phyloP scores from a whole-genome alignment of 2,113 vertebrate genomes.

The Malaclemys terrapin region DNA sequence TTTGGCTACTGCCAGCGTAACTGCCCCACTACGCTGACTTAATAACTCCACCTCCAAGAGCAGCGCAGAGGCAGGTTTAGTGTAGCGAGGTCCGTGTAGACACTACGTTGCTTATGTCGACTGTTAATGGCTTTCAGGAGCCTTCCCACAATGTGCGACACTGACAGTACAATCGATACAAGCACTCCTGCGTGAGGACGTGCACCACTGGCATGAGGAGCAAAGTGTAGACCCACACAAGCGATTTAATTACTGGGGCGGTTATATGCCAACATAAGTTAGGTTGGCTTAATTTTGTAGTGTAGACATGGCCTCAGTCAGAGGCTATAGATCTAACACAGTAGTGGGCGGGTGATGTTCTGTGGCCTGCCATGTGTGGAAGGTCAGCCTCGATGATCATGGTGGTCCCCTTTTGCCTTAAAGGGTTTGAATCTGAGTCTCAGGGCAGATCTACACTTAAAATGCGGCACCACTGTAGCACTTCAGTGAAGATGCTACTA shows the following conservation, averaged over 20 bases:
- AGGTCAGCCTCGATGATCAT: neutral
- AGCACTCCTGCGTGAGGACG: neutral
- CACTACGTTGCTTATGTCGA: neutral
- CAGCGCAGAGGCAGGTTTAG: neutral
- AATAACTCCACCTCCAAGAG: neutral
- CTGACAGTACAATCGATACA: neutral
- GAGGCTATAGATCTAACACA: neutral
- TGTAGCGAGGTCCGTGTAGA: neutral
- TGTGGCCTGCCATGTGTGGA: neutral
- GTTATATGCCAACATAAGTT: neutral
- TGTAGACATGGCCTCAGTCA: neutral
- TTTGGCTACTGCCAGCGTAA: neutral
- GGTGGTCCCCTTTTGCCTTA: neutral
- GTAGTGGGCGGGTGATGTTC: neutral
- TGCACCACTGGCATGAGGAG: neutral
- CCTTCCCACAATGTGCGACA: neutral
- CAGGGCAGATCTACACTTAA: neutral
- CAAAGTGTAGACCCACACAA: neutral
- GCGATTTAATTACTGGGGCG: neutral
- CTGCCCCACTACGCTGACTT: neutral
- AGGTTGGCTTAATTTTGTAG: neutral
- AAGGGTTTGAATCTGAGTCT: no score
- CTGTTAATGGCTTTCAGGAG: neutral
- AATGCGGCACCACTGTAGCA: neutral
- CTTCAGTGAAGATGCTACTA: neutral